Percentiles rank a stretch among this genome's conserved stretches.
These are phyloP conservation scores for Andrena haemorrhoa DNA, from an alignment of 2,888 invertebrate species.

Conservation along the genomic window DNA sequence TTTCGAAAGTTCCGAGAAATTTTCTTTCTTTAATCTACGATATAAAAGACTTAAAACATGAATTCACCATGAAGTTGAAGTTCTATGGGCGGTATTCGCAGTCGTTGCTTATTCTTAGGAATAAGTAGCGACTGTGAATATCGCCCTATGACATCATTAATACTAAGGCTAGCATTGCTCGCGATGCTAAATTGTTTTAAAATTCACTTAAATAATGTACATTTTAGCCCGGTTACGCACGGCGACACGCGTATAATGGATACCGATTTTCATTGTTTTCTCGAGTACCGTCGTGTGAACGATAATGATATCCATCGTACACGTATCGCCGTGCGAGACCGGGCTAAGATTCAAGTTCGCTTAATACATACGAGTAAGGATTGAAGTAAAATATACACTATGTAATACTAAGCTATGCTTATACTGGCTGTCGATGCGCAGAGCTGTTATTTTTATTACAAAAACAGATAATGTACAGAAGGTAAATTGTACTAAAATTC, in stretches of 20 bases:
- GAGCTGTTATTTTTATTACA: slow-evolving; percentile 21
- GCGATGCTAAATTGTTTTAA: slow-evolving; percentile 34
- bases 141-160: slow-evolving; percentile 1
- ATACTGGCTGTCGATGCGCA: slow-evolving; percentile 15
- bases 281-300: too few relatives aligned
- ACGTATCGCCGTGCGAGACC: too few relatives aligned
- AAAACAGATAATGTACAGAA: background rate
- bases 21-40: slow-evolving; percentile 25
- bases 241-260: too few relatives aligned
- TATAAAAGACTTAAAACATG: background rate
- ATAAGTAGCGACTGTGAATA: too few relatives aligned
- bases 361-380: background rate
- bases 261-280: too few relatives aligned
- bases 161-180: slow-evolving; percentile 16
- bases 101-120: too few relatives aligned
- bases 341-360: background rate
- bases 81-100: background rate
- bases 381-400: background rate
- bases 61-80: background rate
- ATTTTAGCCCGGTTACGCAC: background rate
- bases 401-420: slow-evolving; percentile 3
- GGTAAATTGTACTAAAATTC: slow-evolving; percentile 10
- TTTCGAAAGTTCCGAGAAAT: slow-evolving; percentile 50
- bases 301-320: too few relatives aligned
- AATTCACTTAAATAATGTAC: slow-evolving; percentile 18